Conservation (phyloP, 2,888 invertebrate species). For the Malthinus flaveolus region DNA sequence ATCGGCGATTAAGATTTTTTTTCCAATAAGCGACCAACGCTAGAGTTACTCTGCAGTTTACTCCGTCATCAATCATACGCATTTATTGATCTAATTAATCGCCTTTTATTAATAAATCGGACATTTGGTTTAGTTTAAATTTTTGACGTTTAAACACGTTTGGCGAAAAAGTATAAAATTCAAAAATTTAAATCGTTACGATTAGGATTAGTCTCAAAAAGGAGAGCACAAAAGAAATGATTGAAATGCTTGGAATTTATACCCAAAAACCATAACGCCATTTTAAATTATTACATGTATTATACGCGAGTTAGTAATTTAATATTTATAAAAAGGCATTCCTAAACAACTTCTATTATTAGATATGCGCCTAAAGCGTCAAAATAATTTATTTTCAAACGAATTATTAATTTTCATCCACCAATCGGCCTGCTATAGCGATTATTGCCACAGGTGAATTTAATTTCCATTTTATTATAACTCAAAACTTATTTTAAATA, state of each 20-base stretch:
- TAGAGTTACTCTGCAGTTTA: no score
- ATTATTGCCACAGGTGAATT: slow-evolving; percentile 7
- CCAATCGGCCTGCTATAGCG: slow-evolving; percentile 1
- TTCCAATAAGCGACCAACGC: no score
- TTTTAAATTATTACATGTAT: slow-evolving; percentile 6
- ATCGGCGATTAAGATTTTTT: no score
- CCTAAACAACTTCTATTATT: slow-evolving; percentile 13
- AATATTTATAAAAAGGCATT: slow-evolving; percentile 8
- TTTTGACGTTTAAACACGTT: no score
- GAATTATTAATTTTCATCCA: slow-evolving; percentile 17
- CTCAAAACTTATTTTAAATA: not conserved
- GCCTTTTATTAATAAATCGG: no score
- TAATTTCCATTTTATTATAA: slow-evolving; percentile 7
- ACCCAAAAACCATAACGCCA: slow-evolving; percentile 7
- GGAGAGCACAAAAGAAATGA: not conserved
- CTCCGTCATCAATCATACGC: no score
- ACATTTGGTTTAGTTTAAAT: no score
- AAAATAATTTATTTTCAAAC: slow-evolving; percentile 9
- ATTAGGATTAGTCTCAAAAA: not conserved
- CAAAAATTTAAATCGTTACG: no score
- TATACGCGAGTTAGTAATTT: slow-evolving; percentile 1
- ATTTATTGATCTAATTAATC: no score
- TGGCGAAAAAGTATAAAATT: no score
- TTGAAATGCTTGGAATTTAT: slow-evolving; percentile 2
- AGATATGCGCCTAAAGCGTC: slow-evolving; percentile 9